A percentile compares a stretch with the other conserved stretches of the same genome.
Evolutionary conservation across 2,888 invertebrate genomes (phyloP).

Genomic region (Gastrophysa polygoni): DNA sequence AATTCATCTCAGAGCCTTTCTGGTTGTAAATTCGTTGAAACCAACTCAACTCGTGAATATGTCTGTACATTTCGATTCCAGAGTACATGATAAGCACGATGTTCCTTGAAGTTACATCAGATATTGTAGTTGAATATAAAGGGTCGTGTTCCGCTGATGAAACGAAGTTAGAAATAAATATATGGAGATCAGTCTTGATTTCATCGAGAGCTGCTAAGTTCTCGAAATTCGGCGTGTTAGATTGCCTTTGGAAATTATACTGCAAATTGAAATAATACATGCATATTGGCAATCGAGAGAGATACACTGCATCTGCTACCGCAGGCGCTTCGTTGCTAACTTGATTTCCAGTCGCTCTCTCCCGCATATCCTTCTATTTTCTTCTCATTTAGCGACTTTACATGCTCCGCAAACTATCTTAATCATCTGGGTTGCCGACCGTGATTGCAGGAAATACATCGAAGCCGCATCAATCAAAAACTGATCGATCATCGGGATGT

Average conservation of each 20-base stretch:
- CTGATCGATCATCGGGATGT: slow-evolving; percentile 4
- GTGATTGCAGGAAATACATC: slow-evolving; percentile 37
- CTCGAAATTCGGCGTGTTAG: slow-evolving; percentile 43
- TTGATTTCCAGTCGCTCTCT: slow-evolving; percentile 40
- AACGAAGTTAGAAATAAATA: slow-evolving; percentile 27
- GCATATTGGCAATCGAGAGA: slow-evolving; percentile 54
- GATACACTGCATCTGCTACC: slow-evolving; percentile 45
- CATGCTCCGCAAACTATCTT: slow-evolving; percentile 38
- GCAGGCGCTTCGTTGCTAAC: slow-evolving; percentile 43
- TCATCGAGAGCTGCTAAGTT: slow-evolving; percentile 31
- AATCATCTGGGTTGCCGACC: slow-evolving; percentile 38
- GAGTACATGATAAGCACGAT: too few species aligned
- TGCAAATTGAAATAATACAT: slow-evolving; percentile 55
- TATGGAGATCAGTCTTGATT: slow-evolving; percentile 26
- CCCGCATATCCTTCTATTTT: slow-evolving; percentile 42
- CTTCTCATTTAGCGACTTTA: slow-evolving; percentile 40
- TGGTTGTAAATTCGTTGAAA: too few species aligned
- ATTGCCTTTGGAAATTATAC: slow-evolving; percentile 52
- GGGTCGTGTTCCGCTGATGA: too few species aligned
- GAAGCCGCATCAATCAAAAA: slow-evolving; percentile 29
- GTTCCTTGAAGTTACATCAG: too few species aligned
- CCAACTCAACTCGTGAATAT: too few species aligned
- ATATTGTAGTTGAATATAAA: too few species aligned
- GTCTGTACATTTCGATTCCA: too few species aligned
- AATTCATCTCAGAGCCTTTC: too few species aligned